phyloP scores from a whole-genome alignment of 2,797 vertebrate species.

The Acomys russatus region DNA sequence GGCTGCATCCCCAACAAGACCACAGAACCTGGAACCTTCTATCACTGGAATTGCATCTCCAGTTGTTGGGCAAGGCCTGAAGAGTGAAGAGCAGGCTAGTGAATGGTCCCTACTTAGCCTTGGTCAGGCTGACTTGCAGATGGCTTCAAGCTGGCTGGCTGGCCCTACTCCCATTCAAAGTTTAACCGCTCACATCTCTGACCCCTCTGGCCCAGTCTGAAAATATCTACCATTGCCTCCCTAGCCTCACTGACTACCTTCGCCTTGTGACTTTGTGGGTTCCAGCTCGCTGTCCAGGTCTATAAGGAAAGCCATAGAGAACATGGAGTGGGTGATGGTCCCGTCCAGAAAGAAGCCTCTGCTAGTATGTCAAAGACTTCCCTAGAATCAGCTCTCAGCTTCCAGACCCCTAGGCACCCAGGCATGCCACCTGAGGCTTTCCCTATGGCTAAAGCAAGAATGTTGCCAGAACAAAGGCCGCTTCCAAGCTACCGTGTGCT shows the following conservation, averaged over 20 bases:
- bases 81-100: not conserved
- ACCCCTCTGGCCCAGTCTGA: not conserved
- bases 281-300: not conserved
- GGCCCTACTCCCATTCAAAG: slow-evolving; percentile 66
- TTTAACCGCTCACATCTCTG: slow-evolving; percentile 13
- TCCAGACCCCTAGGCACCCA: not conserved
- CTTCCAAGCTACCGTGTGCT: not conserved
- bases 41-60: not conserved
- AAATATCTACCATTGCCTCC: not conserved
- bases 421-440: not conserved
- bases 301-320: not conserved
- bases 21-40: not conserved
- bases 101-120: not conserved
- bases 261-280: not conserved
- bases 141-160: not conserved
- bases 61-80: not conserved
- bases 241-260: not conserved
- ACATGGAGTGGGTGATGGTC: not conserved
- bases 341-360: not conserved
- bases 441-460: not conserved
- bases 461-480: not conserved
- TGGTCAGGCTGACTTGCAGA: not conserved
- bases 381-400: not conserved
- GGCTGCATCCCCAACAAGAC: not conserved
- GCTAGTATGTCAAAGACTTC: not conserved